These are phyloP conservation scores for Todiramphus saurophagus DNA, from an alignment of 2,113 vertebrate genomes.

Conservation along the genomic window DNA sequence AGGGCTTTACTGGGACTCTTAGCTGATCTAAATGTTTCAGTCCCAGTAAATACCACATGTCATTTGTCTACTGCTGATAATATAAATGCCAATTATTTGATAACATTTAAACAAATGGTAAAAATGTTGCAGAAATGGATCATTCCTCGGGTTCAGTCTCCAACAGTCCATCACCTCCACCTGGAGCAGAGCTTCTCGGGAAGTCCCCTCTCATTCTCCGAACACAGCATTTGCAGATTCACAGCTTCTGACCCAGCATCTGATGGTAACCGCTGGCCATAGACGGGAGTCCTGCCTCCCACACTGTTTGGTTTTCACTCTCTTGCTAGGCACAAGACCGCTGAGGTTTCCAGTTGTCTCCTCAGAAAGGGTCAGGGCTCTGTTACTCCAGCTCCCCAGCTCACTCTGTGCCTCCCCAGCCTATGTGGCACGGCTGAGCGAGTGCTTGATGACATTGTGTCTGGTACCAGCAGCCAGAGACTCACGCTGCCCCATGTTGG, in stretches of 20 bases:
- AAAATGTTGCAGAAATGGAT: not conserved
- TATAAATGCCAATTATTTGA: not conserved
- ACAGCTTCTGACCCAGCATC: not conserved
- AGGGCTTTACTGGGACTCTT: not conserved
- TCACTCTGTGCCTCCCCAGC: not conserved
- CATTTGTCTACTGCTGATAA: not conserved
- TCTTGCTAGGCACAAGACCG: not conserved
- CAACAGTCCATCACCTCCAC: rapidly evolving
- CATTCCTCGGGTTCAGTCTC: not conserved
- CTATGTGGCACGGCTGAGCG: rapidly evolving
- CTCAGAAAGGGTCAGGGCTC: not conserved
- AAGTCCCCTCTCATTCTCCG: not conserved
- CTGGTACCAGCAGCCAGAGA: not conserved
- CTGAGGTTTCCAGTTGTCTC: not conserved
- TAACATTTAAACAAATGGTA: not conserved
- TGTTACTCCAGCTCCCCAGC: not conserved
- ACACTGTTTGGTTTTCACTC: not conserved
- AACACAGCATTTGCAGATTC: not conserved
- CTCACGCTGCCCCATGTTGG: not conserved
- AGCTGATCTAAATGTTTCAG: not conserved
- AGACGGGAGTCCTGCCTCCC: not conserved
- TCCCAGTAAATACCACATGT: not conserved
- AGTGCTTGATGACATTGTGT: not conserved
- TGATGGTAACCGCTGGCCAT: not conserved
- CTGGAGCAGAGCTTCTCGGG: not conserved